Evolutionary conservation across 2,797 vertebrate genomes (phyloP), one percentile per base, ranked within the genome.

Genomic region (Glyptemys insculpta): DNA sequence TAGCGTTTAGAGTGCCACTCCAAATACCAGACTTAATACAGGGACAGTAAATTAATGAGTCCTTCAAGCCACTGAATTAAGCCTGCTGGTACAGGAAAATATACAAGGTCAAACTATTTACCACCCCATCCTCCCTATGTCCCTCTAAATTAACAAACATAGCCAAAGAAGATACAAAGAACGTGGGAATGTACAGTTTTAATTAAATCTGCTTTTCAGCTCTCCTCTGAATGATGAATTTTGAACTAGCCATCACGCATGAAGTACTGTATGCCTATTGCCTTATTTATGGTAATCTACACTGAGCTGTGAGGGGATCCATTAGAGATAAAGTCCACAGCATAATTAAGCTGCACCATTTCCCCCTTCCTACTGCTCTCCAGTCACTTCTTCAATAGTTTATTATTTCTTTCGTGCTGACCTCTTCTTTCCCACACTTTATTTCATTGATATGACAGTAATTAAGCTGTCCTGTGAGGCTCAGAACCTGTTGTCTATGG

Each of bases 401-500:
- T 12, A 19, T 6, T 47, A 27, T 8, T 79, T 47, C 37, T 85
- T 74, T 57, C n/a, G 6, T 47, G 21, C 15, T 53, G 16, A 21
- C n/a, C 47, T 1, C 0, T 37, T 68, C 50, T 47, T 72, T 19
- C 76, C 81, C 29, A 3, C 21, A 12, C 4, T 52, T 85, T 68
- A 21, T 72, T 79, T 37, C 31, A 34, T 47, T 47, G 27, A 7
- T 19, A 12, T 25, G 57, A 18, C 53, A 74, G n/a, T 9, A 65
- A 7, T 19, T 34, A 53, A 31, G 23, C 54, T 50, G 27, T 50
- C 21, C 21, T 47, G 41, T 14, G 37, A 25, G 68, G 37, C 68
- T 53, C 62, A 5, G 44, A 23, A 49, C 23, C 18, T n/a, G 6
- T 1, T 52, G 7, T 34, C 14, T 52, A 81, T 25, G 0, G 0